Conservation (phyloP, 2,797 vertebrate species). For the Potorous gilbertii region DNA sequence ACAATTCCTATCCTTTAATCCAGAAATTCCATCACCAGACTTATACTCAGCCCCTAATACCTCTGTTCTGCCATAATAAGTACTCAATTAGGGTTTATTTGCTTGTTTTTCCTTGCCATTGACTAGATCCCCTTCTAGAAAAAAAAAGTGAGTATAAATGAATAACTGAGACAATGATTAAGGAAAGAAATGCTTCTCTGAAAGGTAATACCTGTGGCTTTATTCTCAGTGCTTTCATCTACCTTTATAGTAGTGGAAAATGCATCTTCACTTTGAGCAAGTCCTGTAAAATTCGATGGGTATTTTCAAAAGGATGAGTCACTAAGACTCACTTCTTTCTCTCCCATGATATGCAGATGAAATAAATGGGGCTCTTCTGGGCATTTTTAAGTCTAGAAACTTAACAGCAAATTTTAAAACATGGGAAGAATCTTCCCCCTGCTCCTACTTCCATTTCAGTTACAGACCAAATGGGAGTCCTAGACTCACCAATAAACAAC, state of each 20-base stretch:
- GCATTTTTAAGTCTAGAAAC: background rate
- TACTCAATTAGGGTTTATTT: slow-evolving; percentile 25
- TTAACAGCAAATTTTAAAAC: background rate
- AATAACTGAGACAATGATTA: background rate
- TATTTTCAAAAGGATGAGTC: background rate
- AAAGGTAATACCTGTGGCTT: background rate
- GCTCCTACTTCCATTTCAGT: background rate
- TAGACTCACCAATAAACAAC: background rate
- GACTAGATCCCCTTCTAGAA: background rate
- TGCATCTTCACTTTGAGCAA: slow-evolving; percentile 21
- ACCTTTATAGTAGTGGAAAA: background rate
- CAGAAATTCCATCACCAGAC: too few species aligned
- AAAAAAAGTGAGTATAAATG: background rate
- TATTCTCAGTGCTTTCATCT: slow-evolving; percentile 1
- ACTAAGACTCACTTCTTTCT: background rate
- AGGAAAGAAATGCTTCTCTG: background rate
- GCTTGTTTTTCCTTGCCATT: background rate
- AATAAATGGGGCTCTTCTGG: background rate
- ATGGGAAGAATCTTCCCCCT: background rate
- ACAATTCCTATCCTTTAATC: too few species aligned
- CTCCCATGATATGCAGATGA: background rate
- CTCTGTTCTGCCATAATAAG: background rate
- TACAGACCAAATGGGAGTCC: background rate
- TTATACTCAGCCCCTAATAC: background rate
- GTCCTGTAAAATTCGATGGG: background rate